Base-by-base conservation (phyloP, 2,888 invertebrate species). In the Tipula helvola region DNA sequence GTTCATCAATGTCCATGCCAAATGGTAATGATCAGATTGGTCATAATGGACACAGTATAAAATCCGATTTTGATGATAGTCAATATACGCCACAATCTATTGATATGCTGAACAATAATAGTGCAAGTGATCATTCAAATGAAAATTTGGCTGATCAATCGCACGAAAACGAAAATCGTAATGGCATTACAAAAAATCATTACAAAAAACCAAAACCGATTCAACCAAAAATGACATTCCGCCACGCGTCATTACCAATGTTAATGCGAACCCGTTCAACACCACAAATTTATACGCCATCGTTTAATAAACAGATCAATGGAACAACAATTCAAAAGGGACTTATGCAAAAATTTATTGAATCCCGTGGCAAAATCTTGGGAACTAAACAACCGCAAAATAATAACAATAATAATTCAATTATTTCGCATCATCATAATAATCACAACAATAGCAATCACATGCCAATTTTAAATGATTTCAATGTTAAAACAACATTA, bases 301-400 rank as follows among this genome's bases (percentile, higher is more conserved):
- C 89, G 7, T 87, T 88, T 87, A 92, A 92, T 86, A 92, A 93
- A 88, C 93, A 94, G 42, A 95, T 95, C 89, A 93, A 94, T 5
- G 94, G 94, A 8, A 94, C 93, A 88, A 93, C 93, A 3, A 93
- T 94, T 16, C 95, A 95, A 87, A 96, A 94, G 90, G 97, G 97
- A 13, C 93, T 97, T 39, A 97, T 97, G 97, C 96, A 97, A 89
- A 94, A 96, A 89, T 96, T 96, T 90, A 94, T 97, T 88, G 96
- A 96, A 87, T 95, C 95, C 41, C 94, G 96, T 87, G 97, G 97
- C 39, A 96, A 95, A 91, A 89, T 95, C 87, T 92, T 92, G 91
- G 42, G 87, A 89, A 28, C 89, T 89, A 71, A 86, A 86, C 28
- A 41, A 39, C 44, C 10, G 71, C 87, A 71, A 86, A 71, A 71